These are phyloP conservation scores for Melipona quadrifasciata DNA, from an alignment of 1,140 invertebrate species.

Conservation along the genomic window DNA sequence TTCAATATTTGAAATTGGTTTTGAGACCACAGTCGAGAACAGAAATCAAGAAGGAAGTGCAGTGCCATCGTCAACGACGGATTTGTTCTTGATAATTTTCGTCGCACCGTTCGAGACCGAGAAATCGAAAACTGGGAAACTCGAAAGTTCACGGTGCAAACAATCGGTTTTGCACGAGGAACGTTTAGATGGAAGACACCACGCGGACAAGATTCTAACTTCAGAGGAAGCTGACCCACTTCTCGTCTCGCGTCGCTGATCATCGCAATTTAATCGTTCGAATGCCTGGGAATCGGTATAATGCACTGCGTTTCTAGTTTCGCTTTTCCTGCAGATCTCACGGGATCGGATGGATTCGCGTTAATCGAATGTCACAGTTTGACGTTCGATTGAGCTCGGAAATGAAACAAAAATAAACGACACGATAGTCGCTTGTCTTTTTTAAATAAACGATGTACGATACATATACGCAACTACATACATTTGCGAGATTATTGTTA, in stretches of 20 bases:
- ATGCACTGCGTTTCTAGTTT: background rate
- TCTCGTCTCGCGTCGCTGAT: background rate
- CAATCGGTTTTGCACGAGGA: background rate
- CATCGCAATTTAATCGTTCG: constrained; percentile 28
- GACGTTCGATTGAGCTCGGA: background rate
- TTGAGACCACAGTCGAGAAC: too few relatives aligned
- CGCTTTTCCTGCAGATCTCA: background rate
- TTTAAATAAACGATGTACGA: too few relatives aligned
- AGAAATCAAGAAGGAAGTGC: background rate
- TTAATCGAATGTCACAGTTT: background rate
- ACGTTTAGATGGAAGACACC: background rate
- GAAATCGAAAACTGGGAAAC: background rate
- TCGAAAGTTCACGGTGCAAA: background rate
- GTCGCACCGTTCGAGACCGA: background rate
- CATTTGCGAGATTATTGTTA: too few relatives aligned
- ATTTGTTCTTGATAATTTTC: constrained; percentile 8
- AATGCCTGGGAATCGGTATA: background rate
- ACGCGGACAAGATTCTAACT: background rate
- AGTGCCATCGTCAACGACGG: background rate
- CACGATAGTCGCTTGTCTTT: too few relatives aligned
- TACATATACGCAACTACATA: too few relatives aligned
- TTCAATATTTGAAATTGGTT: too few relatives aligned
- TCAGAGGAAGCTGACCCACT: background rate
- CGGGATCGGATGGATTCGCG: background rate
- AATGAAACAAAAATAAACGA: background rate